Percentiles rank a stretch among this genome's conserved stretches.
Evolutionary conservation across 2,113 vertebrate species (phyloP).

Genomic region (Crotalus horridus): DNA sequence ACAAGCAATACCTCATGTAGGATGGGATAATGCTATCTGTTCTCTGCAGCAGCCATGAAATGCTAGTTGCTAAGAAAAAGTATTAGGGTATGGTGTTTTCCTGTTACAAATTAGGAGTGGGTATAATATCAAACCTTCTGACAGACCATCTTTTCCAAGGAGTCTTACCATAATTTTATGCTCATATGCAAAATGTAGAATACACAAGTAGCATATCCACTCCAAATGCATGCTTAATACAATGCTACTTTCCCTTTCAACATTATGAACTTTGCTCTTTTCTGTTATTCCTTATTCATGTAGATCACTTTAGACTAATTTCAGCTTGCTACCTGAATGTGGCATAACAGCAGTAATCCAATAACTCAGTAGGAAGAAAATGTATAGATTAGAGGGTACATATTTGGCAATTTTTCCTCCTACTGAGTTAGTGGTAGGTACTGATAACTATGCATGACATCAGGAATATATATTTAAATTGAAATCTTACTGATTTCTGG

Average conservation of each 20-base stretch:
- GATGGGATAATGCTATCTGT: background rate
- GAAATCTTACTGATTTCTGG: background rate
- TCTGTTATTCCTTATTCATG: background rate
- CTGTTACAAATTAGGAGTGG: background rate
- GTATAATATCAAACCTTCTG: background rate
- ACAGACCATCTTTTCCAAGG: background rate
- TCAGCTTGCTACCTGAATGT: background rate
- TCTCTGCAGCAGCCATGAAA: background rate
- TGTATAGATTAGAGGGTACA: background rate
- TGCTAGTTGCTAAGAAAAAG: background rate
- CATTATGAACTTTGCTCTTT: background rate
- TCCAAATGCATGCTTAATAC: background rate
- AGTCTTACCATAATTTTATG: background rate
- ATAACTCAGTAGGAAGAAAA: background rate
- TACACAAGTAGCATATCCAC: background rate
- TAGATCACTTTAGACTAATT: background rate
- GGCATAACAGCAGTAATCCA: background rate
- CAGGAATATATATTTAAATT: background rate
- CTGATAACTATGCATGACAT: background rate
- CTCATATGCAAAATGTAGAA: background rate
- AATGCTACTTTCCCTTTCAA: background rate
- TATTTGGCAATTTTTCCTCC: background rate
- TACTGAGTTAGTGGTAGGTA: background rate
- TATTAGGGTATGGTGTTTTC: background rate
- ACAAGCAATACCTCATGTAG: background rate